Evolutionary conservation across 1,140 invertebrate genomes (phyloP).

Genomic region (Calliopsis andreniformis): DNA sequence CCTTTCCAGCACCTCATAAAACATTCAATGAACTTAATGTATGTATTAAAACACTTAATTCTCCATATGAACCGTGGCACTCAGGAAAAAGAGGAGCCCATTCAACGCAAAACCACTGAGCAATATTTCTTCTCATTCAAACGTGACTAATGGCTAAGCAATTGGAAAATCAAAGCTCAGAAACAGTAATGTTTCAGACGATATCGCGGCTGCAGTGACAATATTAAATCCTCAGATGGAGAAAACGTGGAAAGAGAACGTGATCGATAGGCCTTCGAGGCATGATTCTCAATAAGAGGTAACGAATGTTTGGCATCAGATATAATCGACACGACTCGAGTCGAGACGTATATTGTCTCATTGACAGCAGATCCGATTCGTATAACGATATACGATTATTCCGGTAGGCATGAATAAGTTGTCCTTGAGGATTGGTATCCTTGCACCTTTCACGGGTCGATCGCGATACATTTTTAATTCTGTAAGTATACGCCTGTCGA

Average conservation of each 20-base stretch:
- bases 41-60: no score
- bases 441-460: conserved; percentile 59
- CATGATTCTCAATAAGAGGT: background rate
- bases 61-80: no score
- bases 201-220: no score
- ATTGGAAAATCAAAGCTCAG: no score
- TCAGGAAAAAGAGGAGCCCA: no score
- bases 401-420: conserved; percentile 1
- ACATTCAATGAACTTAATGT: no score
- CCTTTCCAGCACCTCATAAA: no score
- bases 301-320: background rate
- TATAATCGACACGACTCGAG: background rate
- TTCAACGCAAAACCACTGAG: no score
- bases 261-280: background rate
- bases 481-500: background rate
- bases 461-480: conserved; percentile 52
- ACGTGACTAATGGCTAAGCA: no score
- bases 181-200: no score
- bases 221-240: no score
- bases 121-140: background rate
- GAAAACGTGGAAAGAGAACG: background rate
- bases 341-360: background rate
- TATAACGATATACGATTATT: background rate
- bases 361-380: conserved; percentile 12
- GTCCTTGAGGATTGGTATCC: conserved; percentile 53